phyloP scores from a whole-genome alignment of 2,888 invertebrate genomes.

The Tachina fera region DNA sequence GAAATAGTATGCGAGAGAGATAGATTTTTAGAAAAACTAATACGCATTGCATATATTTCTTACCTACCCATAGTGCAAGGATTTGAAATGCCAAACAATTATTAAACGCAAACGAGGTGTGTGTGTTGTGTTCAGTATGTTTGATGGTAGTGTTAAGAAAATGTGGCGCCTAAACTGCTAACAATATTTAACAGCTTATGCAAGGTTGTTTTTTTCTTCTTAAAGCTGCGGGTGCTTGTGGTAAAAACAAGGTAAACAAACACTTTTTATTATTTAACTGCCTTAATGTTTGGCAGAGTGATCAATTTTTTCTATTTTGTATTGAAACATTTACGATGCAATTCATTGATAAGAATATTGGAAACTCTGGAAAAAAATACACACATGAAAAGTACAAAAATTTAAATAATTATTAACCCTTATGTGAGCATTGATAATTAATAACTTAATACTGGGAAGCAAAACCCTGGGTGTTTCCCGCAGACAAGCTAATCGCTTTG shows the following conservation, averaged over 20 bases:
- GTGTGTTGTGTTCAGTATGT: slow-evolving; percentile 27
- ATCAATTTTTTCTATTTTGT: slow-evolving; percentile 38
- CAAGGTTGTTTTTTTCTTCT: slow-evolving; percentile 1
- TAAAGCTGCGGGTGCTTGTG: slow-evolving; percentile 56
- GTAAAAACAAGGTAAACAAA: slow-evolving; percentile 23
- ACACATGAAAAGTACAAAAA: slow-evolving; percentile 1
- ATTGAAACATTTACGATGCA: slow-evolving; percentile 50
- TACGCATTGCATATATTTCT: no score
- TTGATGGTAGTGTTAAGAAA: slow-evolving; percentile 49
- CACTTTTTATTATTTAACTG: slow-evolving; percentile 28
- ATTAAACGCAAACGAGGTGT: slow-evolving; percentile 19
- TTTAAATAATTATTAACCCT: slow-evolving; percentile 47
- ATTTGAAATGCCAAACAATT: slow-evolving; percentile 49
- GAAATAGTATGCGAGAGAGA: no score
- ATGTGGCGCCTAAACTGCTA: slow-evolving; percentile 61
- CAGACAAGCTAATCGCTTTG: no score
- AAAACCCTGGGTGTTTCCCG: no score
- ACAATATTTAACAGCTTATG: slow-evolving; percentile 59
- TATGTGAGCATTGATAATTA: background rate
- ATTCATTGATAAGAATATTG: slow-evolving; percentile 53
- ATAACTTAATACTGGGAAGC: background rate
- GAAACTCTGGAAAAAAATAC: background rate
- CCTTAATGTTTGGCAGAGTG: slow-evolving; percentile 38
- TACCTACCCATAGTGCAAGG: slow-evolving; percentile 45
- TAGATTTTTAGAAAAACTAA: no score